A percentile compares a stretch with the other conserved stretches of the same genome.
These are phyloP conservation scores for Circaetus cinerascens DNA, from an alignment of 2,113 vertebrate genomes.

Conservation along the genomic window DNA sequence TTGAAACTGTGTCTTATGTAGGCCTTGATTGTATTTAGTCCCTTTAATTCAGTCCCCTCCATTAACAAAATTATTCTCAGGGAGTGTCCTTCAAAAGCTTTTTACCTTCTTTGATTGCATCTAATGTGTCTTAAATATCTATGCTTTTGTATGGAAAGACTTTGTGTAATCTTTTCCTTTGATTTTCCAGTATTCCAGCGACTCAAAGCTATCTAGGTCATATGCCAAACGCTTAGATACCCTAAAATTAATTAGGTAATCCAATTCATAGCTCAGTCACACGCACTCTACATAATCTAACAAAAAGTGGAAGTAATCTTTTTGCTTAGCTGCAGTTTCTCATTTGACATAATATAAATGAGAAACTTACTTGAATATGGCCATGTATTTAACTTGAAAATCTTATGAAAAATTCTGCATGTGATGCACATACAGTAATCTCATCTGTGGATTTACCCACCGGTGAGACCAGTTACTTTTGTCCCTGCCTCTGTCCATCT, in stretches of 20 bases:
- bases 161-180: not conserved
- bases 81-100: not conserved
- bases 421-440: not conserved
- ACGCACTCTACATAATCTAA: not conserved
- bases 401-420: not conserved
- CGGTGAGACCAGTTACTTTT: not conserved
- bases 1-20: not conserved
- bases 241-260: not conserved
- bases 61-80: not conserved
- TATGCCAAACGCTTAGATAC: not conserved
- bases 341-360: not conserved
- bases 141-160: not conserved
- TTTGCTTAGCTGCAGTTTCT: not conserved
- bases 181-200: not conserved
- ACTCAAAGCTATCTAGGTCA: not conserved
- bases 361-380: not conserved
- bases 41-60: not conserved
- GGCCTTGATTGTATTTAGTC: not conserved
- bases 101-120: not conserved
- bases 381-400: not conserved
- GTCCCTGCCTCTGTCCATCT: not conserved
- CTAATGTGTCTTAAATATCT: not conserved
- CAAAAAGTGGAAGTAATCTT: not conserved
- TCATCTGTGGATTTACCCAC: not conserved
- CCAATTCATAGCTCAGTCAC: not conserved